Base-by-base conservation (phyloP, 2,797 vertebrate genomes). In the Scomberomorus guttatus region DNA sequence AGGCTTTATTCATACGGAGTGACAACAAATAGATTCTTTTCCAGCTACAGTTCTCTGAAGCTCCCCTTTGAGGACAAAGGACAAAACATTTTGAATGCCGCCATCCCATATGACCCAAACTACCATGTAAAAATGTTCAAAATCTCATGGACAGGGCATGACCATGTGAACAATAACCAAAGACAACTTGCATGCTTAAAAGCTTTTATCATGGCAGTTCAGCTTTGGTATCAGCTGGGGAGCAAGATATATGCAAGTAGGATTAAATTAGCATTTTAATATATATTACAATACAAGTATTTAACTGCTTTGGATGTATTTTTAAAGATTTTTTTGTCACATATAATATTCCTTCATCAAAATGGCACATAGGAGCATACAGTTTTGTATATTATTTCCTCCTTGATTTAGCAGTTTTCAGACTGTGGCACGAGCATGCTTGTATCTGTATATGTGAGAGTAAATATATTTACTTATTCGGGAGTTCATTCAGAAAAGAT, bases 1-100 rank as follows among this genome's bases (percentile, higher is more conserved):
- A 93, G 91, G 87, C 89, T 91, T 87, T 80, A 94, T 94, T 94
- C 92, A 93, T 92, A 79, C 77, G 4, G 76, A 90, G 87, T 90
- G 93, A 93, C 94, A 93, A 92, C 91, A 94, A 94, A 94, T 93
- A 87, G 86, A 92, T 91, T 91, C 89, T 87, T 91, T 86, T 82
- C 83, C 85, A 81, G 87, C 89, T 86, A 80, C 88, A 84, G 85
- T 89, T 82, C 90, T 90, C 89, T 83, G 89, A 88, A 83, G 89
- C 86, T 55, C 81, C 79, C 72, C 82, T 89, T 76, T 77, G 74
- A 89, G 89, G 87, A 93, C 90, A 92, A 90, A 90, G 90, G 86
- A 89, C 89, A 77, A 85, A 86, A 88, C 91, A 89, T 83, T 88
- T 91, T 80, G 70, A 93, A 89, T 79, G 80, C 80, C 52, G 65